Base-by-base conservation (phyloP, 2,797 vertebrate species). In the Capromys pilorides region DNA sequence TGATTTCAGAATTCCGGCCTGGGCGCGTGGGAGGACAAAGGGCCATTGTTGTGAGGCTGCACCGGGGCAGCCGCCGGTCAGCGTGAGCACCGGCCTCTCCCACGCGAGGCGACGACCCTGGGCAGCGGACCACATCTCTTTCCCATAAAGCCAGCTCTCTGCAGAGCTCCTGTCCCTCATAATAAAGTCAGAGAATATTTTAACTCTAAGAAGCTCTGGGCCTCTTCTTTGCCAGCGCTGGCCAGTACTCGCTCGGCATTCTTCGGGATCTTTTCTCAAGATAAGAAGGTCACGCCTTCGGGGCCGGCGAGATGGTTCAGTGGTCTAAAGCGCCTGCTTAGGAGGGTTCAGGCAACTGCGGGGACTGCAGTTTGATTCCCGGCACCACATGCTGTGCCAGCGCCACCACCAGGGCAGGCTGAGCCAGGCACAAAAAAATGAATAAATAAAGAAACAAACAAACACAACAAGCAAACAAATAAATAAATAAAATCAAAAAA, bases 401-500 rank as follows among this genome's bases (percentile, higher is more conserved):
- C 45, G 4, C 45, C 8, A 8, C 8, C 45, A 4, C 8, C 45
- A 8, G 45, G 45, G 45, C 8, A 8, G 45, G 45, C 45, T 45
- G 45, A 45, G 45, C 45, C 45, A 45, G 45, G 4, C 45, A 45
- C 8, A 45, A 45, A 45, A 45, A 45, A 45, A 45, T 45, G 45
- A 45, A 8, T 45, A 8, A 45, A 45, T 45, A 45, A 45, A 45
- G 4, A 45, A 45, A 45, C 8, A 45, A 45, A 45, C 4, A 45
- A 45, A 45, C 45, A 45, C 8, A 45, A 45, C 4, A 45, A 45
- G n/a, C n/a, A 45, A 8, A 45, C 45, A 45, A 45, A 45, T 4
- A 45, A 45, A 4, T 4, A 45, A 45, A 45, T 45, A 45, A 45
- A 45, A 99, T 99, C n/a, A n/a, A n/a, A n/a, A n/a, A n/a, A n/a